Conservation (phyloP, 2,113 vertebrate genomes). For the Silurus glanis region DNA sequence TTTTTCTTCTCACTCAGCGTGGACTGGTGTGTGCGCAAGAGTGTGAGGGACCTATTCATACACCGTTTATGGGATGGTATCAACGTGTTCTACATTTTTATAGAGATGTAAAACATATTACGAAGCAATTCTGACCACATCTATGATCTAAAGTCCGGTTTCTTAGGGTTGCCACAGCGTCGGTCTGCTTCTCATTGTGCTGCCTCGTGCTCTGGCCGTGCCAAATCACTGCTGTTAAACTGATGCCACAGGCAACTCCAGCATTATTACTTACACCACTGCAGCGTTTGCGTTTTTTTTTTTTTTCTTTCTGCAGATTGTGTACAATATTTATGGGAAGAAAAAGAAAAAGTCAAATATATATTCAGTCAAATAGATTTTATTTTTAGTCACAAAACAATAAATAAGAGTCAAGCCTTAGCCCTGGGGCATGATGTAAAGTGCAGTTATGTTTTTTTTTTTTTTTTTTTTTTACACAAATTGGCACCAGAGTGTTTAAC, state of each 20-base stretch:
- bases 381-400: conserved; percentile 54
- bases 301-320: not conserved
- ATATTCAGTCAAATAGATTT: conserved; percentile 14
- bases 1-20: not conserved
- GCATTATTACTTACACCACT: not conserved
- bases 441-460: conserved; percentile 59
- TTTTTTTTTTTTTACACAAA: conserved; percentile 8
- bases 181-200: not conserved
- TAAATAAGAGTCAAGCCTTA: conserved; percentile 63
- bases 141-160: not conserved
- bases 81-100: not conserved
- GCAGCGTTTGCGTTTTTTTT: not conserved
- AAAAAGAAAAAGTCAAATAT: not conserved
- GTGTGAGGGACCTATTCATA: not conserved
- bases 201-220: not conserved
- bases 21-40: not conserved
- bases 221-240: not conserved
- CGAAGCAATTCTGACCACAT: not conserved
- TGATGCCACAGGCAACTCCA: not conserved
- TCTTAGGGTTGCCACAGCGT: not conserved
- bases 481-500: conserved; percentile 24
- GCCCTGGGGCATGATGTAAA: conserved; percentile 65
- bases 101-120: not conserved
- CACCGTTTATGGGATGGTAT: not conserved
- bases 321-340: too few species aligned